These are phyloP conservation scores for Andrena chrysosceles DNA, from an alignment of 2,888 invertebrate genomes.

Conservation along the genomic window DNA sequence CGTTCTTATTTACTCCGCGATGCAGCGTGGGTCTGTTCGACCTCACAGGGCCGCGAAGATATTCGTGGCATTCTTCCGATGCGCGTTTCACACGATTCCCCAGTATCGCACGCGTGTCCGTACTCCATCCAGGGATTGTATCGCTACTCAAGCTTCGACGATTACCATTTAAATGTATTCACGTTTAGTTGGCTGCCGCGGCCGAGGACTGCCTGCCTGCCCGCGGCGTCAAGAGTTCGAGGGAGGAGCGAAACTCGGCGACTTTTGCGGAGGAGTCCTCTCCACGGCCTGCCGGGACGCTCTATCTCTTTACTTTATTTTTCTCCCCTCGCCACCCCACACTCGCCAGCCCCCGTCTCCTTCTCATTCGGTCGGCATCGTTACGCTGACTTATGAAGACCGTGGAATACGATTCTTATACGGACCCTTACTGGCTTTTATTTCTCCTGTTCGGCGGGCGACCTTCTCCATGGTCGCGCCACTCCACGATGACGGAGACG, in stretches of 20 bases:
- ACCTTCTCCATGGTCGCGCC: constrained; percentile 49
- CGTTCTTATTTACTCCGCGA: background rate
- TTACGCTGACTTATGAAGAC: constrained; percentile 72
- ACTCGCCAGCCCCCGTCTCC: constrained; percentile 34
- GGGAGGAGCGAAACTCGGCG: constrained; percentile 51
- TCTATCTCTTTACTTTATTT: constrained; percentile 30
- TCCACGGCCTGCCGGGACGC: constrained; percentile 45
- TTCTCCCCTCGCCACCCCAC: constrained; percentile 4
- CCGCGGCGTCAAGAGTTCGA: constrained; percentile 53
- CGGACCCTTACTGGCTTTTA: constrained; percentile 61
- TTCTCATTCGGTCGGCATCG: constrained; percentile 70
- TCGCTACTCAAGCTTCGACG: constrained; percentile 61
- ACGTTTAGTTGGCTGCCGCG: constrained; percentile 57
- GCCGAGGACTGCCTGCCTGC: constrained; percentile 39
- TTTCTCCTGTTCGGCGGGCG: constrained; percentile 56
- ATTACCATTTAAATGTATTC: constrained; percentile 76
- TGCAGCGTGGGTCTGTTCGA: background rate
- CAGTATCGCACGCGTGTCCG: constrained; percentile 26
- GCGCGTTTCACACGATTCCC: background rate
- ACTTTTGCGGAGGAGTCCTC: constrained; percentile 54
- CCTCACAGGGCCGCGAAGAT: background rate
- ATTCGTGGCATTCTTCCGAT: background rate
- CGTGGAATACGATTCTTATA: constrained; percentile 67
- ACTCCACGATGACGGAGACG: constrained; percentile 12
- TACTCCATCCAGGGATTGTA: constrained; percentile 45